Evolutionary conservation across 2,113 vertebrate species (phyloP).

Genomic region (Antechinus flavipes): DNA sequence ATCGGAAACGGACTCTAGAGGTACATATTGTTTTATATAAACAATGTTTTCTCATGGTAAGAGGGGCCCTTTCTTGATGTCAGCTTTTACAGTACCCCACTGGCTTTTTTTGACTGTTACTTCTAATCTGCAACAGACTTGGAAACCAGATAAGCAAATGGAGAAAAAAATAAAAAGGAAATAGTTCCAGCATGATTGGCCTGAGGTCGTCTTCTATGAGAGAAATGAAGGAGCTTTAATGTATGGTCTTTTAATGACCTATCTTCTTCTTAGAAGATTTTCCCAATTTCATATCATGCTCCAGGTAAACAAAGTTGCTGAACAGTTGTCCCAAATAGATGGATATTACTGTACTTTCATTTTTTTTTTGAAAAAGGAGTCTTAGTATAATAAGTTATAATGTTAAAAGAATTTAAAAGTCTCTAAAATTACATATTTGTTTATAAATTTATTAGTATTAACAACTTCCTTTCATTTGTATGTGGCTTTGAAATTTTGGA

Average conservation of each 20-base stretch:
- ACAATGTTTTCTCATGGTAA: neutral
- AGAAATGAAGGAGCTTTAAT: neutral
- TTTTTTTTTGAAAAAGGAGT: neutral
- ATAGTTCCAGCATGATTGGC: neutral
- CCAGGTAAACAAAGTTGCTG: neutral
- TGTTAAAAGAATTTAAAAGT: neutral
- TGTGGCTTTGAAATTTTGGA: neutral
- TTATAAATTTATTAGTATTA: neutral
- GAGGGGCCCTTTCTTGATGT: neutral
- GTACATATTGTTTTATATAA: neutral
- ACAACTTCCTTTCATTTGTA: neutral
- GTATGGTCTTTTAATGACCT: neutral
- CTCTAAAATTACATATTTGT: neutral
- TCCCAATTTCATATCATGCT: neutral
- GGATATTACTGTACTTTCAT: neutral
- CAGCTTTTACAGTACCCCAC: neutral
- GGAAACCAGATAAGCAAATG: neutral
- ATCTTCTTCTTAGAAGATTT: neutral
- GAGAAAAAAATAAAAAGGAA: neutral
- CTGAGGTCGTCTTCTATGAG: neutral
- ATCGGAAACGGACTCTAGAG: neutral
- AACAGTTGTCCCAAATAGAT: neutral
- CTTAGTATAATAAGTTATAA: neutral
- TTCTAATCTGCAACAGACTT: neutral
- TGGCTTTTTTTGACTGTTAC: neutral